Percentiles rank a stretch among this genome's conserved stretches.
Evolutionary conservation across 2,113 vertebrate genomes (phyloP).

Genomic region (Myotis brandtii): DNA sequence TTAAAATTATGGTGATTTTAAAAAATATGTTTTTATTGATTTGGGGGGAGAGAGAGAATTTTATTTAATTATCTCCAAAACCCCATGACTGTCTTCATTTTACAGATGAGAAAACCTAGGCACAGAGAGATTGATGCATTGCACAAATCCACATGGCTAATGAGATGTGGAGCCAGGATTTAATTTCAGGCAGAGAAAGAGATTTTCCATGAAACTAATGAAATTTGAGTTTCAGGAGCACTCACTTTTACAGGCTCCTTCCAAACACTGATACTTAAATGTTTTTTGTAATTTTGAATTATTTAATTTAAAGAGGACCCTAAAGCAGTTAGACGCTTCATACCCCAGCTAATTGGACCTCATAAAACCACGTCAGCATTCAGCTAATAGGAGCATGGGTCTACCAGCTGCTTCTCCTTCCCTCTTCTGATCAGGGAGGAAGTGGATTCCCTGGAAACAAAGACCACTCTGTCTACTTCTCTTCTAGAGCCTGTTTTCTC

Average conservation of each 20-base stretch:
- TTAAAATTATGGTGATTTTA: too few species aligned
- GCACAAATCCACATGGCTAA: background rate
- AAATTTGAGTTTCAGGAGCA: background rate
- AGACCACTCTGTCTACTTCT: fast-evolving
- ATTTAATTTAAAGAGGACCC: background rate
- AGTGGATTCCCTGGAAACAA: background rate
- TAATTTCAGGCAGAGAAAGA: background rate
- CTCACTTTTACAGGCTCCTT: background rate
- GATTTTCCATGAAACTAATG: constrained; percentile 18
- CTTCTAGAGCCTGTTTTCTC: background rate
- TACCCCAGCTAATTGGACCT: background rate
- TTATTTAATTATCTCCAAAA: background rate
- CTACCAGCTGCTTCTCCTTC: background rate
- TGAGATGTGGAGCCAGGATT: background rate
- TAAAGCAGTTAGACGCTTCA: background rate
- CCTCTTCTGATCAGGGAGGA: background rate
- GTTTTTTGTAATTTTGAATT: background rate
- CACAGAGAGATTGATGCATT: background rate
- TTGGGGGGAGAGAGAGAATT: background rate
- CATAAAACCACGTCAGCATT: background rate
- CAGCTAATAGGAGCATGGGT: background rate
- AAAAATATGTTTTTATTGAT: too few species aligned
- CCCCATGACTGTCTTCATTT: background rate
- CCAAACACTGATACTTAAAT: background rate
- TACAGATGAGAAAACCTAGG: background rate